Evolutionary conservation across 2,113 vertebrate species (phyloP), one percentile per base, ranked within the genome.

Genomic region (Paracanthobrama guichenoti): DNA sequence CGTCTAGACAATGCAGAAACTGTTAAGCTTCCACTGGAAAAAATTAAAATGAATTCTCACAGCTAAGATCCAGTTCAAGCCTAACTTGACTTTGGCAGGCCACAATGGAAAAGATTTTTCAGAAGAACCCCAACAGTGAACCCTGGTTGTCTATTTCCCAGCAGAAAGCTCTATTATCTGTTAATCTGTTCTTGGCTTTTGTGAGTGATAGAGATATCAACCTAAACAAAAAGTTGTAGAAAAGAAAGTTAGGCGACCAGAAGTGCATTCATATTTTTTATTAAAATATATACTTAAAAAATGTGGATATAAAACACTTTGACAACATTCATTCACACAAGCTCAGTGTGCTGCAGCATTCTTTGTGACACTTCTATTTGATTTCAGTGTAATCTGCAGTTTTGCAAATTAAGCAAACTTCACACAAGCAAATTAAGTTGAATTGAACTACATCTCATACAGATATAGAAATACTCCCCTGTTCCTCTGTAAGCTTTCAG

Each of bases 251-350:
- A 20, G 3, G 20, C 3, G 13, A 6, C 24, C 67, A 60, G 3
- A 0, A 10, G 67, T 46, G 31, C 82, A 81, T 81, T 84, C 20
- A 48, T 72, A 13, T 86, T 89, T 96, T 96, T 89, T 88, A 94
- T 96, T 92, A 96, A 96, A 96, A 96, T 96, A 96, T 96, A 88
- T 88, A 86, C 78, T 96, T 95, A 96, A 96, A 88, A 96, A 96
- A 96, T 96, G 96, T 96, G 96, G 95, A 96, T 96, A 96, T 95
- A 96, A 96, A 96, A 96, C 95, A 96, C 94, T 93, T 93, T 94
- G 66, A 89, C 72, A 81, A 88, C 88, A 87, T 89, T 86, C 85
- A 85, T 82, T 71, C 76, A 88, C 86, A 86, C 82, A 78, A 74
- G 75, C 62, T 71, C 26, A 22, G 55, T 73, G 84, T 73, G 42